A percentile compares a stretch with the other conserved stretches of the same genome.
These are phyloP conservation scores for Limosa lapponica DNA, from an alignment of 2,797 vertebrate genomes.

Conservation along the genomic window DNA sequence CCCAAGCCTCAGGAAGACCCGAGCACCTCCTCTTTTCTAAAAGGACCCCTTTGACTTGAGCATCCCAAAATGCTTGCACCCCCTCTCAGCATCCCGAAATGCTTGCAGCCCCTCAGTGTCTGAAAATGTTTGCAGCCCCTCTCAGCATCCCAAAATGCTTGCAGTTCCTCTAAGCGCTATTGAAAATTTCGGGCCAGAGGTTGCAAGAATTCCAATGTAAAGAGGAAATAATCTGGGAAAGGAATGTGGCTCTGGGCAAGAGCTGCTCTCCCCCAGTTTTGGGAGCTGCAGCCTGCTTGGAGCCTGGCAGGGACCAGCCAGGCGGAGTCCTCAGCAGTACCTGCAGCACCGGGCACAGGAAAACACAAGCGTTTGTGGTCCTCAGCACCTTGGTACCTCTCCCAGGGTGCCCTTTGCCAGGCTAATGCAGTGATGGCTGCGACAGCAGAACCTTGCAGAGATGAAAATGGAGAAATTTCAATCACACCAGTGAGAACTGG, in stretches of 20 bases:
- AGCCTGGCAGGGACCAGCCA: neutral
- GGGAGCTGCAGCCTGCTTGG: neutral
- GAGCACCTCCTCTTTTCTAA: neutral
- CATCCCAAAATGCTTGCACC: neutral
- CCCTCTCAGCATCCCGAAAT: neutral
- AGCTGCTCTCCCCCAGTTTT: neutral
- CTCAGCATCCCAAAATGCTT: neutral
- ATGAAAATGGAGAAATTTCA: neutral
- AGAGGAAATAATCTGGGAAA: neutral
- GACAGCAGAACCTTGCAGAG: accelerated
- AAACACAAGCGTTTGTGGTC: accelerated
- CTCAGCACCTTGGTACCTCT: neutral
- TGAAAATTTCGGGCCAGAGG: neutral
- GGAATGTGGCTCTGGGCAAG: constrained; percentile 10
- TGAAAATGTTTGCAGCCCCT: neutral
- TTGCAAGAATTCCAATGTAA: neutral
- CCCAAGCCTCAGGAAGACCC: neutral
- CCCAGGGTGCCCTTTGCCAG: neutral
- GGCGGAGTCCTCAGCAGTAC: neutral
- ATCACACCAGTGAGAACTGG: neutral
- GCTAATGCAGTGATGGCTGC: accelerated
- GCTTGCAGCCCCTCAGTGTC: neutral
- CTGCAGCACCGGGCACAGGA: neutral
- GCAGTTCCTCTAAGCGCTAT: neutral
- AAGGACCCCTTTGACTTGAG: neutral